phyloP scores from a whole-genome alignment of 2,888 invertebrate genomes.

The Acanthoscelides obtectus region DNA sequence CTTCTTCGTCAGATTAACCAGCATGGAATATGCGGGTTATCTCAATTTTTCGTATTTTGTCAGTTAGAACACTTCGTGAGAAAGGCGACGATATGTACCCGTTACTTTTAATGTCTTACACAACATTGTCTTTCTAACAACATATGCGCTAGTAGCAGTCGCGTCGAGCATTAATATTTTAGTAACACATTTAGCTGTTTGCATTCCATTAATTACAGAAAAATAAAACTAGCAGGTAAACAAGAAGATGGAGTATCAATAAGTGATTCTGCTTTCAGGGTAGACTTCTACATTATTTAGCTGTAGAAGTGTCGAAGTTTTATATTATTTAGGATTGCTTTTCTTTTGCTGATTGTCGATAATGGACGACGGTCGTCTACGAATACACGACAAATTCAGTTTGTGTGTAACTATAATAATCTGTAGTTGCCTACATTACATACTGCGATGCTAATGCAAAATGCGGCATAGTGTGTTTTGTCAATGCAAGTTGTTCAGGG shows the following conservation, averaged over 20 bases:
- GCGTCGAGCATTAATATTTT: background rate
- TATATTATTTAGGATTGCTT: background rate
- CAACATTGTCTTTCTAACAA: background rate
- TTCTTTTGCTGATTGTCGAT: background rate
- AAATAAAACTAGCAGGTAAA: background rate
- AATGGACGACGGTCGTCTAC: no score
- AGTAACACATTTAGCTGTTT: background rate
- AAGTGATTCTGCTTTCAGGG: background rate
- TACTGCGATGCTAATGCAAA: no score
- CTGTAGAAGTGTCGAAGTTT: background rate
- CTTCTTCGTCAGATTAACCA: no score
- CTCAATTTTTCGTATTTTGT: no score
- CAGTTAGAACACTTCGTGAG: no score
- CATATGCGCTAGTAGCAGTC: background rate
- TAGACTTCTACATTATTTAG: background rate
- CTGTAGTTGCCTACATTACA: no score
- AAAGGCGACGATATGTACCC: no score
- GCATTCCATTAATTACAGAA: background rate
- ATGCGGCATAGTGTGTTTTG: no score
- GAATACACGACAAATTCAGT: no score
- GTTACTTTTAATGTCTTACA: background rate
- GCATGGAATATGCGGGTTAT: no score
- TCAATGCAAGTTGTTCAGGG: no score
- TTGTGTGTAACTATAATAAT: no score
- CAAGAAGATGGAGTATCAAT: background rate